phyloP scores from a whole-genome alignment of 2,797 vertebrate genomes.

The Gymnoscopelus microlampas region DNA sequence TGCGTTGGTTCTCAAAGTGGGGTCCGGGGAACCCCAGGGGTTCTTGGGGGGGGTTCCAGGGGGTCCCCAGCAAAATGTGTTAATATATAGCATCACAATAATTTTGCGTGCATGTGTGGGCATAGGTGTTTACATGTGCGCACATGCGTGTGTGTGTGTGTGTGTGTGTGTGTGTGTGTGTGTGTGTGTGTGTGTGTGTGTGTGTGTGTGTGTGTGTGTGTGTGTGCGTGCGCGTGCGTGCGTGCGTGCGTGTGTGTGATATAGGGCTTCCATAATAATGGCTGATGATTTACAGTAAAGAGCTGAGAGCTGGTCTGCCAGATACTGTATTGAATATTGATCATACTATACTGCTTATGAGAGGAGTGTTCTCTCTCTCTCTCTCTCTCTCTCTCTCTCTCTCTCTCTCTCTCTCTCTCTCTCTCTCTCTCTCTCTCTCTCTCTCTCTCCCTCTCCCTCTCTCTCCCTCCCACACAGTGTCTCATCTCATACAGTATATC shows the following conservation, averaged over 20 bases:
- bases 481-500: not conserved
- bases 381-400: not conserved
- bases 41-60: too few species aligned
- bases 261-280: constrained; percentile 72
- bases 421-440: not conserved
- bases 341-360: constrained; percentile 75
- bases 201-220: constrained; percentile 23
- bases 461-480: too few species aligned
- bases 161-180: constrained; percentile 9
- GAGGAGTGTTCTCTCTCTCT: constrained; percentile 46
- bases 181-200: constrained; percentile 24
- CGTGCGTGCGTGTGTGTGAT: constrained; percentile 45
- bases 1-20: too few species aligned
- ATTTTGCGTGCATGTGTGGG: too few species aligned
- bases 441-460: not conserved
- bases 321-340: constrained; percentile 80
- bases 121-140: too few species aligned
- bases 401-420: not conserved
- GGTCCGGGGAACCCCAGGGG: too few species aligned
- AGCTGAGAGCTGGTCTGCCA: constrained; percentile 66
- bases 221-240: constrained; percentile 9
- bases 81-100: too few species aligned
- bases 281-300: constrained; percentile 78
- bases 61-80: too few species aligned
- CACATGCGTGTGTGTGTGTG: constrained; percentile 11